Conservation (phyloP, 2,113 vertebrate genomes). For the Pao palembangensis region DNA sequence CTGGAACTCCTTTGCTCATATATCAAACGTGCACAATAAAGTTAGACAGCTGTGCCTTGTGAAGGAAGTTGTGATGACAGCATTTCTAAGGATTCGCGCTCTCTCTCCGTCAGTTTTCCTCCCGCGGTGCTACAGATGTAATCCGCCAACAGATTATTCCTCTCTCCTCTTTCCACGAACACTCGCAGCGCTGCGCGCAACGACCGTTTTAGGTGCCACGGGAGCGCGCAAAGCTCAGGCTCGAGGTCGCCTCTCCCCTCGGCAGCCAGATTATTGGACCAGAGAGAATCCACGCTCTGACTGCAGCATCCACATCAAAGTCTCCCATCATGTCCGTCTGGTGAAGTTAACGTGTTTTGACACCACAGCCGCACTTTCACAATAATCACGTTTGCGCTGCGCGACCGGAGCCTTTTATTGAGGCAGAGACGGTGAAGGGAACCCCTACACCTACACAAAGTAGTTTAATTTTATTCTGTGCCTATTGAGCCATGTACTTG, state of each 20-base stretch:
- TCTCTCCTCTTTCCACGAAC: conserved; percentile 23
- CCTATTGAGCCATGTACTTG: no score
- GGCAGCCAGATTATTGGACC: conserved; percentile 25
- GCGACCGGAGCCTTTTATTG: neutral
- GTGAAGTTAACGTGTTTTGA: conserved; percentile 17
- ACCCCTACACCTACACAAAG: neutral
- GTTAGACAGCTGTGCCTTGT: neutral
- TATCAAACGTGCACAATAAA: conserved; percentile 4
- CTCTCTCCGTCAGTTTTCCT: conserved; percentile 11
- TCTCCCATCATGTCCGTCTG: conserved; percentile 15
- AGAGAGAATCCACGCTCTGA: conserved; percentile 20
- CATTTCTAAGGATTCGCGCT: conserved; percentile 10
- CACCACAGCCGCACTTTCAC: conserved; percentile 4
- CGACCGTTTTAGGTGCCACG: conserved; percentile 64
- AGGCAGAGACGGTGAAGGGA: neutral
- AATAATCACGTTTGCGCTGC: conserved; percentile 22
- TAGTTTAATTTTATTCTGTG: no score
- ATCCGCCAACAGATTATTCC: conserved; percentile 11
- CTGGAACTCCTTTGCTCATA: conserved; percentile 37
- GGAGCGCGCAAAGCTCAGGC: conserved; percentile 48
- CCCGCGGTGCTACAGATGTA: conserved; percentile 9
- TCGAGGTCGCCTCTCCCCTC: conserved; percentile 19
- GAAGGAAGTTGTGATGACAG: conserved; percentile 6
- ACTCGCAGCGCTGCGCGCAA: conserved; percentile 48
- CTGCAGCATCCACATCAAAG: conserved; percentile 32